A percentile compares a stretch with the other conserved stretches of the same genome.
phyloP scores from a whole-genome alignment of 2,888 invertebrate species.

The Drosophila meridionalis region DNA sequence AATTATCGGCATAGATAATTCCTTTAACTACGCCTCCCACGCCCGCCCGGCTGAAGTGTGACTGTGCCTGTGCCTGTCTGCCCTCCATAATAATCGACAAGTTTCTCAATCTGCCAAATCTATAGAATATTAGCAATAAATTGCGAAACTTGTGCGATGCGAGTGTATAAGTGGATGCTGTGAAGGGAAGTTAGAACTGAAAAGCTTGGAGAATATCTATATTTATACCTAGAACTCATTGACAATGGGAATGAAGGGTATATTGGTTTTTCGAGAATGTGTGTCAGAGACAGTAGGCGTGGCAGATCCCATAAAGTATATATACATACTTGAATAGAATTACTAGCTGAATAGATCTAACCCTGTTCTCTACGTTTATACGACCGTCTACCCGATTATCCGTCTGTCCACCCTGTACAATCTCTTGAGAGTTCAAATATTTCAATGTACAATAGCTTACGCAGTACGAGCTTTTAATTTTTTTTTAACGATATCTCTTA shows the following conservation, averaged over 20 bases:
- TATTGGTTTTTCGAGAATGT: not conserved
- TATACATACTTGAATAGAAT: not conserved
- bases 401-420: too few species aligned
- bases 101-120: conserved; percentile 1
- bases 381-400: too few species aligned
- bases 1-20: conserved; percentile 54
- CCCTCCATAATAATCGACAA: not conserved
- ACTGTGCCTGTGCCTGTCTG: not conserved
- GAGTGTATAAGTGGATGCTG: not conserved
- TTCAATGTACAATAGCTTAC: too few species aligned
- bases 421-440: too few species aligned
- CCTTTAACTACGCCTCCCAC: not conserved
- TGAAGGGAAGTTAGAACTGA: not conserved
- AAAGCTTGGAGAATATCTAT: not conserved
- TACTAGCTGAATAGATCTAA: not conserved
- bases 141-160: not conserved
- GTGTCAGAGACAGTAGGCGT: not conserved
- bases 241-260: not conserved
- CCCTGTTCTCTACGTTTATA: not conserved
- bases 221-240: not conserved
- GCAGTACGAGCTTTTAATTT: too few species aligned
- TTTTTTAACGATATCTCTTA: too few species aligned
- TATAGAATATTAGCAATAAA: conserved; percentile 4
- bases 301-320: not conserved
- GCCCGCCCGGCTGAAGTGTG: not conserved